These are phyloP conservation scores for Leptoteleia sp. DNA, from an alignment of 1,140 invertebrate species.

Conservation along the genomic window DNA sequence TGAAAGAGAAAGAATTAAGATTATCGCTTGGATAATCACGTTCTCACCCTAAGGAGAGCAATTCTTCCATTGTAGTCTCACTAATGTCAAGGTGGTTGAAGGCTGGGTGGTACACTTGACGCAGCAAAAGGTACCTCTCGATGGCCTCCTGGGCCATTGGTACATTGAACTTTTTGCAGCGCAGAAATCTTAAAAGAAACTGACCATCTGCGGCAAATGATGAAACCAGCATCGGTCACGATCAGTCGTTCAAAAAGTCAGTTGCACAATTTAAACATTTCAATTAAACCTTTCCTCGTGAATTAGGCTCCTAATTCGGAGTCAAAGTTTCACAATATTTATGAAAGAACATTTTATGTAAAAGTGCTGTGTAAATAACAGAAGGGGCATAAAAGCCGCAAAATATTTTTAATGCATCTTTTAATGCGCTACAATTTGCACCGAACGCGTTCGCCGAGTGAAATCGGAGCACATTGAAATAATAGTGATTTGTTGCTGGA, in stretches of 20 bases:
- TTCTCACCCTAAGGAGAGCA: constrained; percentile 86
- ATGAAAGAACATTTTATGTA: constrained; percentile 38
- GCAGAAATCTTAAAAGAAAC: constrained; percentile 90
- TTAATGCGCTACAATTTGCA: not conserved
- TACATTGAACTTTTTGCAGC: constrained; percentile 91
- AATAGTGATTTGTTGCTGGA: not conserved
- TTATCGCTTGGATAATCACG: too few relatives aligned
- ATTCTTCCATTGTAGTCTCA: constrained; percentile 86
- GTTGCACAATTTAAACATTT: constrained; percentile 31
- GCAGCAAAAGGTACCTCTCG: constrained; percentile 90
- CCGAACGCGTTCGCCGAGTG: constrained; percentile 1
- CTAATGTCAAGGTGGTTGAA: constrained; percentile 88
- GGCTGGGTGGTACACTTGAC: constrained; percentile 85
- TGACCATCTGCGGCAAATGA: constrained; percentile 83
- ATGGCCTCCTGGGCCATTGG: constrained; percentile 90
- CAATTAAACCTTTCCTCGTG: constrained; percentile 11
- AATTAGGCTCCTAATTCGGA: constrained; percentile 6
- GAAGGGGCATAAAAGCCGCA: not conserved
- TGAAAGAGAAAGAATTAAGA: too few relatives aligned
- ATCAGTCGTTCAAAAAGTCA: constrained; percentile 12
- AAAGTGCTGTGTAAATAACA: constrained; percentile 22
- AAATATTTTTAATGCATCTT: too few relatives aligned
- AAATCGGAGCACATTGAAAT: constrained; percentile 3
- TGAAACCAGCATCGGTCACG: constrained; percentile 24
- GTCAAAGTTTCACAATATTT: constrained; percentile 1